These are phyloP conservation scores for Agrotis ipsilon DNA, from an alignment of 2,888 invertebrate genomes.

Conservation along the genomic window DNA sequence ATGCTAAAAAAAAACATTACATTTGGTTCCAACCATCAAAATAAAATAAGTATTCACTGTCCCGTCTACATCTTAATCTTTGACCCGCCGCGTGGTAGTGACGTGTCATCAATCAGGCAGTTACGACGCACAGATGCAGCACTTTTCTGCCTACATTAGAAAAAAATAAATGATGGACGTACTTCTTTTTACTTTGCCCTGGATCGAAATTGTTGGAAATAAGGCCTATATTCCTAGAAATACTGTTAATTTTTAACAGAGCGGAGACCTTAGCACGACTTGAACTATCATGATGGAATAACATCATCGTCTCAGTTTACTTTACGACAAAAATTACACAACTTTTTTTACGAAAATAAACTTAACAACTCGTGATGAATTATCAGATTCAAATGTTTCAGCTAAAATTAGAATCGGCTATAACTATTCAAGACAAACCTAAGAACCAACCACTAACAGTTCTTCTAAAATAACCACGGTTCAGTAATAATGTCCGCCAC, in stretches of 20 bases:
- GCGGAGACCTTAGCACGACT: too few species aligned
- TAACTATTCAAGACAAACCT: neutral
- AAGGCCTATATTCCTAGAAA: neutral
- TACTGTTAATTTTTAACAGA: too few species aligned
- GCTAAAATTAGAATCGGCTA: neutral
- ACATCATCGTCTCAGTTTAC: too few species aligned
- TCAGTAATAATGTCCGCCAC: conserved; percentile 22
- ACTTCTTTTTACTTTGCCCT: neutral
- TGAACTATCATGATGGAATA: too few species aligned
- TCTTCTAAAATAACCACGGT: neutral
- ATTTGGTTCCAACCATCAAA: conserved; percentile 4
- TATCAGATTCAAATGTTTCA: neutral
- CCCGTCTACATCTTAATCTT: conserved; percentile 30
- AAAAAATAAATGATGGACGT: neutral
- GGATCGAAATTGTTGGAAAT: neutral
- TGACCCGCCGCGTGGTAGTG: conserved; percentile 18
- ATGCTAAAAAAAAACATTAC: too few species aligned
- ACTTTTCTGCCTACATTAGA: neutral
- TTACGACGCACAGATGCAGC: conserved; percentile 11
- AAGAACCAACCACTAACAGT: neutral
- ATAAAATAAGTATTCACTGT: conserved; percentile 15
- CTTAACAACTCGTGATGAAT: too few species aligned
- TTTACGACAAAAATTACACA: too few species aligned
- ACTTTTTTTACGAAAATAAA: too few species aligned
- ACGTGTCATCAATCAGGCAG: conserved; percentile 44